Percentiles rank a stretch among this genome's conserved stretches.
Evolutionary conservation across 1,140 invertebrate species (phyloP).

Genomic region (Dendroctonus valens): DNA sequence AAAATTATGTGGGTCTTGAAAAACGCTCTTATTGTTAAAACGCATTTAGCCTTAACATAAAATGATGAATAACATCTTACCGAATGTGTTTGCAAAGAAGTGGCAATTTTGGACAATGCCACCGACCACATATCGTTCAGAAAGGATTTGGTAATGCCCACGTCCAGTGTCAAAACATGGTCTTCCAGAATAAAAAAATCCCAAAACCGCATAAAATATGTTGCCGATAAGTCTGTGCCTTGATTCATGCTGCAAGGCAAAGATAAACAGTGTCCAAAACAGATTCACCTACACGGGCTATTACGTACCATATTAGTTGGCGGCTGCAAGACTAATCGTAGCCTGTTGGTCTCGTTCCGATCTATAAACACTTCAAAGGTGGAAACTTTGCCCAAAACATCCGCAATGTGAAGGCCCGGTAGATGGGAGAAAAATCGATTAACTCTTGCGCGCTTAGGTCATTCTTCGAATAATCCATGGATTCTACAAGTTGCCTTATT

Average conservation of each 20-base stretch:
- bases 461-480: slow-evolving; percentile 57
- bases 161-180: slow-evolving; percentile 92
- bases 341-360: slow-evolving; percentile 93
- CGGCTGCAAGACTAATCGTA: slow-evolving; percentile 84
- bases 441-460: slow-evolving; percentile 94
- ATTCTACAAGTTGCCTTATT: slow-evolving; percentile 24
- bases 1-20: too few relatives aligned
- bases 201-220: slow-evolving; percentile 89
- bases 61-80: slow-evolving; percentile 19
- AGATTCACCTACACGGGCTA: neutral
- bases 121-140: slow-evolving; percentile 93
- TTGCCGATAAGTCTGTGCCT: slow-evolving; percentile 83
- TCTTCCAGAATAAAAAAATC: slow-evolving; percentile 99
- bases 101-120: slow-evolving; percentile 83
- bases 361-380: slow-evolving; percentile 92
- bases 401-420: slow-evolving; percentile 96
- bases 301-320: slow-evolving; percentile 77
- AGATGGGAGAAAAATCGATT: slow-evolving; percentile 97
- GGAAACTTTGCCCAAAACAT: slow-evolving; percentile 86
- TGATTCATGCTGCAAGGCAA: slow-evolving; percentile 71
- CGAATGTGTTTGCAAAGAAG: slow-evolving; percentile 72
- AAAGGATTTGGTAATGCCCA: slow-evolving; percentile 84
- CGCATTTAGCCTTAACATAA: too few relatives aligned
- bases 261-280: too few relatives aligned
- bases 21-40: too few relatives aligned